These are phyloP conservation scores for Lucifuga dentata DNA, from an alignment of 2,113 vertebrate genomes.

Conservation along the genomic window DNA sequence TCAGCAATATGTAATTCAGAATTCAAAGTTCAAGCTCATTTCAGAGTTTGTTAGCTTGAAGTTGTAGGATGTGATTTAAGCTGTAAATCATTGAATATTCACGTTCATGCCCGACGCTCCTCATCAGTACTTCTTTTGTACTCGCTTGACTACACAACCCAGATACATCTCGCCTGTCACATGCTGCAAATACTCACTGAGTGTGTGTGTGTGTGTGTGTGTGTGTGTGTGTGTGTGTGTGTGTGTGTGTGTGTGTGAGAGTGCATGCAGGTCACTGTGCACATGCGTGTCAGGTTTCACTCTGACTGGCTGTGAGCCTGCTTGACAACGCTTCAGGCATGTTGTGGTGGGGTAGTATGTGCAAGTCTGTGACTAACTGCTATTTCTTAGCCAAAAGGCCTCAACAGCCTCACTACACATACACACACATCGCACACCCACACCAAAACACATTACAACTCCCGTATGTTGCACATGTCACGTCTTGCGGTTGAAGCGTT, in stretches of 20 bases:
- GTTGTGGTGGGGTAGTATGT: constrained; percentile 33
- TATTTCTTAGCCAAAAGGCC: constrained; percentile 23
- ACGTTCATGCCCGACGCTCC: too few species aligned
- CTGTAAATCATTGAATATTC: constrained; percentile 24
- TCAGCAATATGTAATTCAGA: not conserved
- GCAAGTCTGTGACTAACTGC: constrained; percentile 23
- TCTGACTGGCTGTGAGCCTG: constrained; percentile 37
- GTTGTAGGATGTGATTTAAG: not conserved
- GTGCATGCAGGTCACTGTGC: constrained; percentile 19
- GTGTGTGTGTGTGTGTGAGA: too few species aligned
- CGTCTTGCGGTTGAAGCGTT: constrained; percentile 5
- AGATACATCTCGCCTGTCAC: constrained; percentile 33
- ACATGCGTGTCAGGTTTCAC: constrained; percentile 56
- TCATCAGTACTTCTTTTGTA: constrained; percentile 7
- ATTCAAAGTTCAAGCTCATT: constrained; percentile 13
- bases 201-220: too few species aligned
- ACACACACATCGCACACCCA: not conserved
- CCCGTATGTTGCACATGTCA: constrained; percentile 18
- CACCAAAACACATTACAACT: constrained; percentile 13
- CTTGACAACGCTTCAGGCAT: constrained; percentile 40
- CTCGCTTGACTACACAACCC: constrained; percentile 11
- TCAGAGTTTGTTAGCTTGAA: not conserved
- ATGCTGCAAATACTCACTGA: constrained; percentile 46
- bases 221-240: too few species aligned
- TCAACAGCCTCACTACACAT: constrained; percentile 19